phyloP scores from a whole-genome alignment of 2,113 vertebrate genomes.

The Ochotona princeps region DNA sequence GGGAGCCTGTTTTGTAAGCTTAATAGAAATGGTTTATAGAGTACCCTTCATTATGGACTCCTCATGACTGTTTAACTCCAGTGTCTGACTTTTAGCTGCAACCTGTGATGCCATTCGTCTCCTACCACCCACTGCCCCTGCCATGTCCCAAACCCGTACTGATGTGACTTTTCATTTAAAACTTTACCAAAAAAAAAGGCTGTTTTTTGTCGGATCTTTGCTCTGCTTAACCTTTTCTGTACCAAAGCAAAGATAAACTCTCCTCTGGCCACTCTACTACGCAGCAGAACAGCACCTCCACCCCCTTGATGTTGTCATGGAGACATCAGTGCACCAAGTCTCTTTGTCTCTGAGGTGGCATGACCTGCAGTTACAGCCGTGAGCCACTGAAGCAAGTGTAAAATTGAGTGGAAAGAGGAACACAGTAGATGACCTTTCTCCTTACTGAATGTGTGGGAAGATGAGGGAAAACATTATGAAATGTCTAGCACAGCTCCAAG shows the following conservation, averaged over 20 bases:
- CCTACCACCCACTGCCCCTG: background rate
- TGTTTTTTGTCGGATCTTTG: background rate
- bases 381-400: background rate
- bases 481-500: background rate
- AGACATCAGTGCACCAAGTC: background rate
- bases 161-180: background rate
- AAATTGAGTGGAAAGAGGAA: background rate
- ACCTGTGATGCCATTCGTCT: background rate
- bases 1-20: background rate
- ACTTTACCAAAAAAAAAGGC: background rate
- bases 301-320: slow-evolving; percentile 33
- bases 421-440: background rate
- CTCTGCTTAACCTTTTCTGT: background rate
- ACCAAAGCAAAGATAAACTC: background rate
- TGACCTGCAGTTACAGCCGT: slow-evolving; percentile 26
- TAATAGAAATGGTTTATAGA: background rate
- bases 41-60: background rate
- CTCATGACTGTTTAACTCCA: background rate
- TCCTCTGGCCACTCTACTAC: background rate
- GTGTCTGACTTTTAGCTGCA: background rate
- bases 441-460: background rate
- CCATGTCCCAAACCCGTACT: background rate
- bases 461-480: background rate
- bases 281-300: background rate
- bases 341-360: background rate